Evolutionary conservation across 2,797 vertebrate species (phyloP).

Genomic region (Sandelia bainsii): DNA sequence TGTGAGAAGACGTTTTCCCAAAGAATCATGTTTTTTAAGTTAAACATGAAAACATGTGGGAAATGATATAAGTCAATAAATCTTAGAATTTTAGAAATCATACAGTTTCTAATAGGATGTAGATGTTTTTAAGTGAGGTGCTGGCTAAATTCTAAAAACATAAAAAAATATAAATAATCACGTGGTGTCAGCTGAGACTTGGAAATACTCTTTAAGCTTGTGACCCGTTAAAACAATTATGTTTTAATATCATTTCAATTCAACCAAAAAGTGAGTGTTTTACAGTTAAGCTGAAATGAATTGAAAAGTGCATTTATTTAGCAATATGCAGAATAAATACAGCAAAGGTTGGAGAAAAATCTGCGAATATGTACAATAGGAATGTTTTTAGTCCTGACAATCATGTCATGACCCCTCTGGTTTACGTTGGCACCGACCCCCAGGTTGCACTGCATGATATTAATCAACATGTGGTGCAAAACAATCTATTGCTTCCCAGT

Average conservation of each 20-base stretch:
- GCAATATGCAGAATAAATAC: neutral
- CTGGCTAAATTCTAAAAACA: no score
- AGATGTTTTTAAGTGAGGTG: no score
- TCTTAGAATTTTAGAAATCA: no score
- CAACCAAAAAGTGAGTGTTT: neutral
- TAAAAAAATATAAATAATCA: no score
- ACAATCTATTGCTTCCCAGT: conserved; percentile 27
- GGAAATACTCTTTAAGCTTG: neutral
- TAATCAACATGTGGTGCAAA: conserved; percentile 38
- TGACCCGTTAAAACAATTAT: neutral
- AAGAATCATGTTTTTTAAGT: neutral
- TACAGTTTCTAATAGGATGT: neutral
- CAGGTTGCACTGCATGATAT: conserved; percentile 7
- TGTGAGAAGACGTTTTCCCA: neutral
- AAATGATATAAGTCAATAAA: neutral
- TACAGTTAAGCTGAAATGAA: no score
- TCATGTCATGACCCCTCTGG: neutral
- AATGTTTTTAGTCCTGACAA: neutral
- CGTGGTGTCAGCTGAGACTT: neutral
- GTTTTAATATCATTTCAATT: neutral
- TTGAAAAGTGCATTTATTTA: no score
- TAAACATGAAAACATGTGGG: no score
- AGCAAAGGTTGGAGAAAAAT: neutral
- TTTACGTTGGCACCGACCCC: conserved; percentile 1
- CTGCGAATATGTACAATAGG: neutral